phyloP scores from a whole-genome alignment of 2,113 vertebrate genomes.

The Coracopsis vasa region DNA sequence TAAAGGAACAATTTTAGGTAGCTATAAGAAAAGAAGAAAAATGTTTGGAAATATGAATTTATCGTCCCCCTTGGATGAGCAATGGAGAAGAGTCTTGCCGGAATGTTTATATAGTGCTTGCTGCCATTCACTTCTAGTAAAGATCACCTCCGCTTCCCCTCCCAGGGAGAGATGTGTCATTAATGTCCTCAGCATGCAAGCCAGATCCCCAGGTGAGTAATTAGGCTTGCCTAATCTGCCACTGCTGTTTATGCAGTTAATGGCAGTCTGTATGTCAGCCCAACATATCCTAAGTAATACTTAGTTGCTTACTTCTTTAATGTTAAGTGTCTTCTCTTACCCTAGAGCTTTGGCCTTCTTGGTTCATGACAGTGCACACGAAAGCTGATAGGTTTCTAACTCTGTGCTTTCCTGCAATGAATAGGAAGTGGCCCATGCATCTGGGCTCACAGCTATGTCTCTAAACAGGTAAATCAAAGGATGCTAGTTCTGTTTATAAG shows the following conservation, averaged over 20 bases:
- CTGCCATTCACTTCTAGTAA: not conserved
- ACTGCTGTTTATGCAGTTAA: not conserved
- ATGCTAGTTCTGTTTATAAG: not conserved
- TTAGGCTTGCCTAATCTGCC: conserved; percentile 8
- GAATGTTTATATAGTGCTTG: not conserved
- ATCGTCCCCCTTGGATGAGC: not conserved
- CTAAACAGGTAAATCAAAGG: not conserved
- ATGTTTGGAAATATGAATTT: not conserved
- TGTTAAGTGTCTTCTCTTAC: not conserved
- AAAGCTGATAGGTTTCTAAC: not conserved
- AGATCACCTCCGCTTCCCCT: not conserved
- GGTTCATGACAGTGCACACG: not conserved
- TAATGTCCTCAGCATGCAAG: not conserved
- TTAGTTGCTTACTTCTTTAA: not conserved
- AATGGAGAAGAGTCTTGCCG: not conserved
- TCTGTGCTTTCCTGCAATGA: not conserved
- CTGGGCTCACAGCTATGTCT: not conserved
- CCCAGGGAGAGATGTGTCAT: not conserved
- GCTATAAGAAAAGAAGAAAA: not conserved
- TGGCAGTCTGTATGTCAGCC: not conserved
- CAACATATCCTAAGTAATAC: not conserved
- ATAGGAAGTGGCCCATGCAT: not conserved
- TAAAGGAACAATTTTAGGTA: not conserved
- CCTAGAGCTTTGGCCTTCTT: not conserved
- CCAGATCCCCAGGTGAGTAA: not conserved